phyloP scores from a whole-genome alignment of 2,888 invertebrate genomes.

The Pseudococcus longispinus region DNA sequence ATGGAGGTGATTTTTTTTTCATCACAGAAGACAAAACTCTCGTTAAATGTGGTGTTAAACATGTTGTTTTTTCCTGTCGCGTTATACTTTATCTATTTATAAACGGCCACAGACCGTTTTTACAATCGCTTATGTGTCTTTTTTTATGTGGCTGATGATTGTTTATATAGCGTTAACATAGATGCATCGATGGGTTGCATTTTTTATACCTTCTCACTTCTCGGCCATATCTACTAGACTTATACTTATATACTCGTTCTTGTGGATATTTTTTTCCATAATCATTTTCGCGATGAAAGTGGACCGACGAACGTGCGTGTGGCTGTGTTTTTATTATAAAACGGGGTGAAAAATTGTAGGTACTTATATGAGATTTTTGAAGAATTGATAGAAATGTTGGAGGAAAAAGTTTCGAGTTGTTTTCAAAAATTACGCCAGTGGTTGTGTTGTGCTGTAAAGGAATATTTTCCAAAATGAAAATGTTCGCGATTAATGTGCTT shows the following conservation, averaged over 20 bases:
- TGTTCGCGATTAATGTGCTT: slow-evolving; percentile 13
- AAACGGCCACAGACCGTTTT: neutral
- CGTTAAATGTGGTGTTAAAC: neutral
- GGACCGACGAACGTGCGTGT: neutral
- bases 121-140: neutral
- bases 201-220: neutral
- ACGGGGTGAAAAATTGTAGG: neutral
- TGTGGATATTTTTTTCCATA: neutral
- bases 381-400: neutral
- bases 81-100: slow-evolving; percentile 10
- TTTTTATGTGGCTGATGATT: neutral
- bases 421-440: neutral
- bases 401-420: neutral
- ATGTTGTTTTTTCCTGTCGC: neutral
- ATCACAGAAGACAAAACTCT: neutral
- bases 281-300: neutral
- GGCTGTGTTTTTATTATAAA: neutral
- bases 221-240: neutral
- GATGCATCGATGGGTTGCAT: slow-evolving; percentile 3
- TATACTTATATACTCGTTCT: no score
- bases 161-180: neutral
- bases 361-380: neutral
- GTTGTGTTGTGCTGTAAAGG: neutral
- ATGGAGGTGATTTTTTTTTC: neutral
- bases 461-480: neutral